Evolutionary conservation across 2,888 invertebrate species (phyloP).

Genomic region (Loripinus fragilis): DNA sequence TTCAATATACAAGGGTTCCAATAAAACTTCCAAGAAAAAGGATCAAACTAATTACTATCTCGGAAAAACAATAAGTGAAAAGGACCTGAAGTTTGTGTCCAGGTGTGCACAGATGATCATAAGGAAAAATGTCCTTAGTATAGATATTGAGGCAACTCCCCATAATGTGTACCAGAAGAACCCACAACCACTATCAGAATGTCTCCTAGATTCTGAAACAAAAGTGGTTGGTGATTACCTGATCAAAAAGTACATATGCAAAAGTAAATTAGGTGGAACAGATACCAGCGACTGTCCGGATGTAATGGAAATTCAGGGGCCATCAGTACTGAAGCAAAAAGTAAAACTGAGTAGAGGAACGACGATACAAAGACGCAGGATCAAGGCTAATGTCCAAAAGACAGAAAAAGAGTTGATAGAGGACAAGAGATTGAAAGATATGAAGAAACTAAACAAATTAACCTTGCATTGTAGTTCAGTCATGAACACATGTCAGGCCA

Average conservation of each 20-base stretch:
- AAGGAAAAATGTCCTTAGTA: conserved; percentile 15
- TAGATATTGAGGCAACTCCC: neutral
- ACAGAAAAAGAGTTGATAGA: conserved; percentile 22
- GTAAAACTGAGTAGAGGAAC: conserved; percentile 25
- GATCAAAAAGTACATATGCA: conserved; percentile 29
- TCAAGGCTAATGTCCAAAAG: neutral
- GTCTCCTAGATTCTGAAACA: conserved; percentile 31
- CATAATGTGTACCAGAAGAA: conserved; percentile 33
- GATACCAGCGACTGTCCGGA: conserved; percentile 20
- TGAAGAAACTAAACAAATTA: conserved; percentile 25
- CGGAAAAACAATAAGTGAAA: neutral
- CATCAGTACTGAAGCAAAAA: conserved; percentile 22
- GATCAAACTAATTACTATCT: neutral
- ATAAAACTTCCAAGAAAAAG: neutral
- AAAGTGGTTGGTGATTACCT: conserved; percentile 19
- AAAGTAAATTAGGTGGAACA: conserved; percentile 18
- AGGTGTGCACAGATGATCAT: conserved; percentile 11
- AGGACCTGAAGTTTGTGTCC: conserved; percentile 3
- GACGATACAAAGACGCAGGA: conserved; percentile 23
- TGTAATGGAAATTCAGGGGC: conserved; percentile 18
- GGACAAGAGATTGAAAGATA: conserved; percentile 16
- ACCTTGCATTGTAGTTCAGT: conserved; percentile 18
- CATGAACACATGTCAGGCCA: conserved; percentile 45
- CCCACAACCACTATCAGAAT: neutral
- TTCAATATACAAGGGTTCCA: neutral